Conservation (phyloP, 1,140 invertebrate species). For the Papilio polyxenes region DNA sequence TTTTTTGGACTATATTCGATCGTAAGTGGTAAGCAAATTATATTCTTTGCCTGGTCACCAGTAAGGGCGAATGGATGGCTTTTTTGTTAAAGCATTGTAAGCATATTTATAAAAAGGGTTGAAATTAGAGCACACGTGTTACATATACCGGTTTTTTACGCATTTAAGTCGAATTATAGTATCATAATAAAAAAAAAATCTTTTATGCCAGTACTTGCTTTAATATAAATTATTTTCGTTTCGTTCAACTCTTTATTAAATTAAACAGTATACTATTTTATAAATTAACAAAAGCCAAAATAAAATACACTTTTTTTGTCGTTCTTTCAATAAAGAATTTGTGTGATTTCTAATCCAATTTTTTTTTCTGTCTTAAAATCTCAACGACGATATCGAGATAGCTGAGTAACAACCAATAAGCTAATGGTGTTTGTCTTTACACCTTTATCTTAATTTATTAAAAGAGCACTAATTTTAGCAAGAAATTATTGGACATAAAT, state of each 20-base stretch:
- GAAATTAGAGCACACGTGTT: slow-evolving; percentile 16
- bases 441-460: slow-evolving; percentile 11
- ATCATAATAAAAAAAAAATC: too few species aligned
- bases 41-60: not conserved
- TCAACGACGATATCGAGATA: not conserved
- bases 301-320: too few species aligned
- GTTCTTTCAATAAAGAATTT: not conserved
- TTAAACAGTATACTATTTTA: too few species aligned
- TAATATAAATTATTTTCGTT: too few species aligned
- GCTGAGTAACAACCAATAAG: not conserved
- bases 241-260: too few species aligned
- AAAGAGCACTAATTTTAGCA: slow-evolving; percentile 8
- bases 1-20: not conserved
- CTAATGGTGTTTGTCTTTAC: not conserved
- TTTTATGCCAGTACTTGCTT: too few species aligned
- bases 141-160: not conserved
- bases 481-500: slow-evolving; percentile 5
- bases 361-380: not conserved
- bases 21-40: not conserved
- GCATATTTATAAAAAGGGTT: slow-evolving; percentile 6
- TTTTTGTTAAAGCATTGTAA: not conserved
- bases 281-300: too few species aligned
- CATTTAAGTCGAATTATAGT: not conserved
- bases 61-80: not conserved
- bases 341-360: not conserved